Percentiles rank a stretch among this genome's conserved stretches.
Conservation (phyloP, 2,113 vertebrate genomes). For the Syngnathoides biaculeatus region DNA sequence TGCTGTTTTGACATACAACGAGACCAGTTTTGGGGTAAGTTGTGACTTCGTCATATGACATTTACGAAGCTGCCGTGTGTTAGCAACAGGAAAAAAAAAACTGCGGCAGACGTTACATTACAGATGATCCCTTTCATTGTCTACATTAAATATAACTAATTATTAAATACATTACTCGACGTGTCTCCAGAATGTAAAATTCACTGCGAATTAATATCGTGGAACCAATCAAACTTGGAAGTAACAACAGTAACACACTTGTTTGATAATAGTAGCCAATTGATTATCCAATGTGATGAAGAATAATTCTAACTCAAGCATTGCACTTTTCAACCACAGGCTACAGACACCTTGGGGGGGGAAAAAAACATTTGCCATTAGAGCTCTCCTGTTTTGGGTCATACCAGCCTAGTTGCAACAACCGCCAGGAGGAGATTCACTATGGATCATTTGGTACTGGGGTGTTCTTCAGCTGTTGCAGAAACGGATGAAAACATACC, state of each 20-base stretch:
- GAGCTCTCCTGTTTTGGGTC: not conserved
- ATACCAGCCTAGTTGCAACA: not conserved
- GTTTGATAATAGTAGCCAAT: not conserved
- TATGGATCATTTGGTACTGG: constrained; percentile 29
- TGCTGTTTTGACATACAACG: too few species aligned
- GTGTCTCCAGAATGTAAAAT: too few species aligned
- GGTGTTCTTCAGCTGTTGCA: not conserved
- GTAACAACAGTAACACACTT: too few species aligned
- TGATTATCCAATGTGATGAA: not conserved
- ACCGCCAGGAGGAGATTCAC: not conserved
- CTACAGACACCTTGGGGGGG: not conserved
- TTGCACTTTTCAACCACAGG: constrained; percentile 9
- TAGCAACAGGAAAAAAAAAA: not conserved
- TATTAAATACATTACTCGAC: too few species aligned
- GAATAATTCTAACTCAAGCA: not conserved
- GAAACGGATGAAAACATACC: constrained; percentile 45
- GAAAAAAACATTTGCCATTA: not conserved
- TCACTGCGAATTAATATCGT: too few species aligned
- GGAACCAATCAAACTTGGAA: too few species aligned
- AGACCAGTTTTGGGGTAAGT: constrained; percentile 17
- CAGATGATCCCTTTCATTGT: too few species aligned
- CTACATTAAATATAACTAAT: too few species aligned
- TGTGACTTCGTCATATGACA: not conserved
- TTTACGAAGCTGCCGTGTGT: not conserved
- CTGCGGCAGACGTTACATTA: not conserved